These are phyloP conservation scores for Grallaria varia DNA, from an alignment of 2,113 vertebrate genomes.

Conservation along the genomic window DNA sequence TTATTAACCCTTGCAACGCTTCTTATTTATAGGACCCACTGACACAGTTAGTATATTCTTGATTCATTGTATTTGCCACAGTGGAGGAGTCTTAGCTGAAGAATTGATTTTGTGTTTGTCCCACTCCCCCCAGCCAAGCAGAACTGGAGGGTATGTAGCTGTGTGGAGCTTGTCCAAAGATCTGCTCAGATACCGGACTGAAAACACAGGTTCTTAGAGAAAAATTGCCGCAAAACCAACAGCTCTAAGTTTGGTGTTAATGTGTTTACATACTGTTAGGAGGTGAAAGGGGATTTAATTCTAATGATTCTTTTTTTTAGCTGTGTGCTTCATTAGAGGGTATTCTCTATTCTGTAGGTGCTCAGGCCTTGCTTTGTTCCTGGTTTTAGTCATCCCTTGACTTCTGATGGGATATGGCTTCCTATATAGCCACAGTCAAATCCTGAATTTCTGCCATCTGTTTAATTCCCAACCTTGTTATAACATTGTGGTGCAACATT, in stretches of 20 bases:
- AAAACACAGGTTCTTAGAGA: not conserved
- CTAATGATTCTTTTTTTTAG: not conserved
- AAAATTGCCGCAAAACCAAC: not conserved
- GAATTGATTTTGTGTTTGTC: not conserved
- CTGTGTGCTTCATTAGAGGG: not conserved
- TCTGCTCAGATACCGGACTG: not conserved
- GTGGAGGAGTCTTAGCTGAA: not conserved
- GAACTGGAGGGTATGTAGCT: not conserved
- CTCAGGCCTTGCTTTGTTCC: not conserved
- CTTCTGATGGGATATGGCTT: not conserved
- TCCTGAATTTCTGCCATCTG: not conserved
- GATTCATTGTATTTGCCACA: not conserved
- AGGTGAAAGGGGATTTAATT: not conserved
- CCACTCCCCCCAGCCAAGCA: not conserved
- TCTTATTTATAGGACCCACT: not conserved
- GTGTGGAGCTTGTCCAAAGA: not conserved
- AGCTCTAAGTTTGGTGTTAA: not conserved
- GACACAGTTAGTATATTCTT: not conserved
- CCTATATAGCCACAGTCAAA: not conserved
- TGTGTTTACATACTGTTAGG: not conserved
- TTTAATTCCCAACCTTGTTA: not conserved
- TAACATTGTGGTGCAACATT: not conserved
- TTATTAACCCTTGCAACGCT: not conserved
- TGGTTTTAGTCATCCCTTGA: not conserved
- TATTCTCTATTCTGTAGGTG: not conserved